Percentiles rank a stretch among this genome's conserved stretches.
Evolutionary conservation across 1,140 invertebrate species (phyloP).

Genomic region (Euschistus heros): DNA sequence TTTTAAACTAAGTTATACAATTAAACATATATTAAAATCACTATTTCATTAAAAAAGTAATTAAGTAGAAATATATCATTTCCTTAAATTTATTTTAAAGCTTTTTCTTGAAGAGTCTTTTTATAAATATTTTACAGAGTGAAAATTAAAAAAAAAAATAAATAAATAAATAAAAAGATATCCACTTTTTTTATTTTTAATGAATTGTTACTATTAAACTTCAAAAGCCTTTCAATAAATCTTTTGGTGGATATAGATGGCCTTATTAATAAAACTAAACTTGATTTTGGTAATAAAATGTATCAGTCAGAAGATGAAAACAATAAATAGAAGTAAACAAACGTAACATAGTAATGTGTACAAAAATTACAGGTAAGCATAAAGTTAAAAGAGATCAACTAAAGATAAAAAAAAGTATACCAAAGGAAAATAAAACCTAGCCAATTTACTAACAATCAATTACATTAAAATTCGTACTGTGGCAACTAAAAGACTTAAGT

Average conservation of each 20-base stretch:
- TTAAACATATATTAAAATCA: neutral
- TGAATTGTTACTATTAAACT: no score
- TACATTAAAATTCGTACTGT: no score
- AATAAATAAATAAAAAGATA: slow-evolving; percentile 1
- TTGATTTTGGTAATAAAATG: neutral
- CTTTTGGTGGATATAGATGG: no score
- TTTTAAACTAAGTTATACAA: neutral
- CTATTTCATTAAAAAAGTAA: neutral
- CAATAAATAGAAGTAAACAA: slow-evolving; percentile 13
- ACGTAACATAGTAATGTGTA: no score
- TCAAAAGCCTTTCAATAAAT: no score
- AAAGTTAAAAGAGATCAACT: slow-evolving; percentile 6
- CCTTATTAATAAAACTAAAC: no score
- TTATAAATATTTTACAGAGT: slow-evolving; percentile 13
- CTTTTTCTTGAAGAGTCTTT: neutral
- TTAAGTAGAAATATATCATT: neutral
- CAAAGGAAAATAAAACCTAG: slow-evolving; percentile 1
- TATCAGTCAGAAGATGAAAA: slow-evolving; percentile 12
- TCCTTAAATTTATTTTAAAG: neutral
- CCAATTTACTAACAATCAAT: no score
- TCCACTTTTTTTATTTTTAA: no score
- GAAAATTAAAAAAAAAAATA: slow-evolving; percentile 13
- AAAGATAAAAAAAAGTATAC: slow-evolving; percentile 8
- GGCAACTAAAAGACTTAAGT: no score
- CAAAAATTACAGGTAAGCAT: neutral